These are phyloP conservation scores for Leptosomus discolor DNA, from an alignment of 2,113 vertebrate species.

Conservation along the genomic window DNA sequence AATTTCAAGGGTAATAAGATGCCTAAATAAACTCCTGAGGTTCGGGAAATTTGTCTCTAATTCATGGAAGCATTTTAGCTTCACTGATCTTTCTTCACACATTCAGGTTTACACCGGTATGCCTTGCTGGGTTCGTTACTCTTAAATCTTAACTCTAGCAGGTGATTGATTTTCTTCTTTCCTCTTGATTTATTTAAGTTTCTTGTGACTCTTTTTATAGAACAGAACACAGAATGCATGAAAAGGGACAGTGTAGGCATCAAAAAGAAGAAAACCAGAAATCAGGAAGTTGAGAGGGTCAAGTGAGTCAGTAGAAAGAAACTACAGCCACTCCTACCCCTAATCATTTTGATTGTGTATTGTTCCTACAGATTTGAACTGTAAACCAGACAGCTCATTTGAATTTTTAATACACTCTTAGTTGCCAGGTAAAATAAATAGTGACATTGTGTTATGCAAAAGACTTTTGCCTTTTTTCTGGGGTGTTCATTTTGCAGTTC, in stretches of 20 bases:
- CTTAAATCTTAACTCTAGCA: background rate
- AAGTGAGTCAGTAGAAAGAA: background rate
- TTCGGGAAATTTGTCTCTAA: background rate
- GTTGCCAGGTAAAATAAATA: background rate
- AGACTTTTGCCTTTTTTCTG: background rate
- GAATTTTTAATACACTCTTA: background rate
- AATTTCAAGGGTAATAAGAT: background rate
- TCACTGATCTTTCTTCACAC: background rate
- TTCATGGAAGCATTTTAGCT: background rate
- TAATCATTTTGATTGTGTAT: background rate
- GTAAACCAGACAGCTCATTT: background rate
- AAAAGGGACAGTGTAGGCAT: background rate
- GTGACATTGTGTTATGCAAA: background rate
- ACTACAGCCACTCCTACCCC: background rate
- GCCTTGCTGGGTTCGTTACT: background rate
- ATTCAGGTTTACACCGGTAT: background rate
- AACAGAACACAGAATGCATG: background rate
- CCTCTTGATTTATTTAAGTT: background rate
- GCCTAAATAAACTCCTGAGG: background rate
- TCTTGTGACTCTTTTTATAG: background rate
- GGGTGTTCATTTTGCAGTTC: background rate
- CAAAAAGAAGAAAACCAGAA: background rate
- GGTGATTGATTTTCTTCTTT: background rate
- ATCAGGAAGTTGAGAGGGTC: background rate
- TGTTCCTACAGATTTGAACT: background rate